Base-by-base conservation (phyloP, 1,140 invertebrate genomes). In the Wasmannia auropunctata region DNA sequence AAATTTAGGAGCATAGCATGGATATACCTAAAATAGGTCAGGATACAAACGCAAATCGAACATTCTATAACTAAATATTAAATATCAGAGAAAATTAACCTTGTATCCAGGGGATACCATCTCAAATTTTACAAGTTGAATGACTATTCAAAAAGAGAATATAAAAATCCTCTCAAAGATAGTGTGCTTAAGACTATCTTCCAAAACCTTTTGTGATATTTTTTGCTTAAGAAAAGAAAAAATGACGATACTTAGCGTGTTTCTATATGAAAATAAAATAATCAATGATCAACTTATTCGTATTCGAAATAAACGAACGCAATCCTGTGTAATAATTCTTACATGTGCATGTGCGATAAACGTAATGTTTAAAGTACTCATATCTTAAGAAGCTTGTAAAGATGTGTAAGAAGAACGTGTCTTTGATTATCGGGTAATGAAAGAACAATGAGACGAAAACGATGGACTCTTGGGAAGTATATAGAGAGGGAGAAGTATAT, bases 41-140 rank as follows among this genome's bases (percentile, higher is more conserved):
- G 77, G 63, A 54, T 80, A 70, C 25, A 76, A 37, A 56, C 8
- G 19, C 31, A 43, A 43, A 74, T 46, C 8, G 1, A 72, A 34
- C 25, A 43, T 81, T 58, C 37, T 81, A 72, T 22, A 74, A 83
- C 67, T 83, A 83, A 83, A 83, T 72, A 70, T 81, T 69, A 81
- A 58, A 81, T 81, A 43, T 72, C 25, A 19, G 37, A 60, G 14
- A 58, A 72, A 83, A 83, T 58, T 56, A 54, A 72, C 51, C 67
- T 83, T 2, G 25, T 83, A 40, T 83, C 10, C 51, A 56, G 49
- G 14, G 19, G 22, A 43, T 43, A 81, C n/a, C 22, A 83, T 83
- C 40, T 28, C 25, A 72, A 72, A 43, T 58, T 60, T 83, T 56
- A 22, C 14, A 60, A 72, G 37, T 70, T 43, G 46, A 16, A 43